Base-by-base conservation (phyloP, 2,113 vertebrate genomes). In the Lampris incognitus region DNA sequence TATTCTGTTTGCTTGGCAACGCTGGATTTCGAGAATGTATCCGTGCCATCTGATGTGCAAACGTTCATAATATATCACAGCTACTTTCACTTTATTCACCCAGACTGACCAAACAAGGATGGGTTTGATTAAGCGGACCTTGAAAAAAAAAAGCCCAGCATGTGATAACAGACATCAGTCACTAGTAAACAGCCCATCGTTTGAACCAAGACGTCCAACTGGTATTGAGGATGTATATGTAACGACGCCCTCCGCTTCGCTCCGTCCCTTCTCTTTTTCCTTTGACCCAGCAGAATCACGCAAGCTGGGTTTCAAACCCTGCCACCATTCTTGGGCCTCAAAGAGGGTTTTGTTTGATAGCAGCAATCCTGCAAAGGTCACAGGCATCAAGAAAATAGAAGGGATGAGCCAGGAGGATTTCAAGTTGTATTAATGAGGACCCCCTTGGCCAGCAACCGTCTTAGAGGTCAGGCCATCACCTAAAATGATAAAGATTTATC, bases 401-500 rank as follows among this genome's bases (percentile, higher is more conserved):
- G 69, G 91, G 93, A 94, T 91, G 89, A 93, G 87, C 89, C 90
- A 71, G 82, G 85, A 92, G 89, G 85, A 91, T 94, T 91, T 91
- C 87, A 93, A 94, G 93, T 88, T 94, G 92, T 94, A 95, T 94
- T 95, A 95, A 95, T 94, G 93, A 94, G 90, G 81, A 88, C 86
- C 90, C 81, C 89, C 85, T 88, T 83, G 77, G 80, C 93, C 90
- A 80, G 86, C 87, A 85, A 64, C 87, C 85, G 57, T 91, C 87
- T 91, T 89, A 93, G 92, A 95, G 93, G 93, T 94, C 91, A 94
- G 87, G 78, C 92, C 92, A 94, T 95, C 94, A 94, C 88, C 92
- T 89, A 93, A 94, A 94, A 93, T 93, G 93, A 94, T 95, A 93
- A 94, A 95, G 93, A 94, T 94, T 92, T 94, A 94, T 95, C 91